Base-by-base conservation (phyloP, 64 coral and sea anemone species). In the Pocillopora damicornis region DNA sequence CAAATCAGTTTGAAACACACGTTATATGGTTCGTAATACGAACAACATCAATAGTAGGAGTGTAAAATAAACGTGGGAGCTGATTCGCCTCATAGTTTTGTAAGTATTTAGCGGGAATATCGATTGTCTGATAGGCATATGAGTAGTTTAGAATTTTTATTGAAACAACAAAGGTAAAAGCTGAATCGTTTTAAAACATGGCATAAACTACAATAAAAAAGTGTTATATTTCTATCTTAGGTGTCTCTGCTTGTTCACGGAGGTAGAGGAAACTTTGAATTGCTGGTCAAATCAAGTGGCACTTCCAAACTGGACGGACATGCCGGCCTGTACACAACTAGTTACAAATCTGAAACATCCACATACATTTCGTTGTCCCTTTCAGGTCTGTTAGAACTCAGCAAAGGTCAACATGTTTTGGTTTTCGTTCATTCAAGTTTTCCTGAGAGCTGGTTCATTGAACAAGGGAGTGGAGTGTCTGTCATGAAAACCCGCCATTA, bases 201-300 rank as follows among this genome's bases (percentile, higher is more conserved):
- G 7, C 11, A 20, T 71, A 23, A 71, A 6, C 25, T 71, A 23
- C 5, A 25, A 71, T 25, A 1, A 6, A 71, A 25, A 20, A 1
- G 7, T 23, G 67, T 11, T 20, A n/a, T 11, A 37, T 64, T 62
- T 62, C 3, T 81, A 38, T 62, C 20, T 30, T 81, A 81, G 79
- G 79, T 64, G 5, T 81, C 79, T 10, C 59, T 92, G 11, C 64
- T 58, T 25, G 74, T 92, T n/a, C 71, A 57, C 20, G 79, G 91
- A 5, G 73, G 86, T 58, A 76, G 9, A 45, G 91, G 91, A 45
- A 61, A 63, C 16, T 87, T 80, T 63, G 74, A 66, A 26, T 79
- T 92, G 15, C 22, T 92, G 67, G 91, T 92, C 1, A 87, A 87
- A 74, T 88, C 91, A 20, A 92, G 91, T 75, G 91, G 77, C 13